Percentiles rank a stretch among this genome's conserved stretches.
Conservation (phyloP, 2,797 vertebrate species). For the Tragelaphus eurycerus region DNA sequence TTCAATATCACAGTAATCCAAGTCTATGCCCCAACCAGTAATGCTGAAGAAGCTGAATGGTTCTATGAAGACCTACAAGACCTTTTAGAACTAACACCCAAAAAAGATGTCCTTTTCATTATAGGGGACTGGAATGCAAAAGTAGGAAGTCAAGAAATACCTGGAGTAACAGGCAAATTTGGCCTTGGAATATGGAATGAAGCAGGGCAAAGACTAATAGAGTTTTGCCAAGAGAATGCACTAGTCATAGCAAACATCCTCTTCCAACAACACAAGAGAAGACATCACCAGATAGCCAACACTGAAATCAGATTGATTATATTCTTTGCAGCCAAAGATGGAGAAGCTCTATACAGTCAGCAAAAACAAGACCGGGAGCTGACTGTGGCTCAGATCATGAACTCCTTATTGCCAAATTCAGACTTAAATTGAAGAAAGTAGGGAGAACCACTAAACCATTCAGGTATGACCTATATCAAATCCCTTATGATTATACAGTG, state of each 20-base stretch:
- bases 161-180: neutral
- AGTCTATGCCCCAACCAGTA: neutral
- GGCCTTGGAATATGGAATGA: neutral
- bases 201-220: neutral
- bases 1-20: neutral
- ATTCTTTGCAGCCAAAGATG: neutral
- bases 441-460: neutral
- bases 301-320: neutral
- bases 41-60: neutral
- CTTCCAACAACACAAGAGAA: neutral
- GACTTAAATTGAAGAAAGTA: neutral
- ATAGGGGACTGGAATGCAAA: neutral
- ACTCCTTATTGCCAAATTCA: neutral
- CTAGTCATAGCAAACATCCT: neutral
- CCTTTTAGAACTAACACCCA: neutral
- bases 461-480: neutral
- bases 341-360: neutral
- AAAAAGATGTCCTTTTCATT: neutral
- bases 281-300: neutral
- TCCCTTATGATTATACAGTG: neutral
- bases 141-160: neutral
- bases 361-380: neutral
- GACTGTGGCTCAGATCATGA: neutral
- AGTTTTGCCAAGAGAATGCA: neutral
- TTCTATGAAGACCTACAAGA: neutral